phyloP scores from a whole-genome alignment of 2,113 vertebrate species.

The Anser cygnoides region DNA sequence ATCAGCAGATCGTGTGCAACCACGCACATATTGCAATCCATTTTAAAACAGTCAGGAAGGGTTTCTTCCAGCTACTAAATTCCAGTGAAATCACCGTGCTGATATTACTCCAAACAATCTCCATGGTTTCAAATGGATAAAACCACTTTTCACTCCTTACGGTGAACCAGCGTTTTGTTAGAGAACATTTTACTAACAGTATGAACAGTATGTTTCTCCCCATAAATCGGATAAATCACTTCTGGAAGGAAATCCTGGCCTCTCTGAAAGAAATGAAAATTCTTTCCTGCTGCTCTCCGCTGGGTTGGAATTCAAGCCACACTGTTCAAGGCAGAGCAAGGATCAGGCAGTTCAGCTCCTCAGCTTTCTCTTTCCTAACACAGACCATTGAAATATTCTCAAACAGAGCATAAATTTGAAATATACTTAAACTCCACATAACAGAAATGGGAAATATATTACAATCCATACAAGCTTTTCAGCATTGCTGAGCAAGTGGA shows the following conservation, averaged over 20 bases:
- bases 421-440: neutral
- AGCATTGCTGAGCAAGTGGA: conserved; percentile 17
- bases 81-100: neutral
- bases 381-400: neutral
- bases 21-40: neutral
- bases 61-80: conserved; percentile 1
- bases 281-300: neutral
- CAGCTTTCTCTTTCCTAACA: neutral
- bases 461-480: neutral
- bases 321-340: neutral
- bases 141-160: neutral
- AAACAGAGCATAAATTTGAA: neutral
- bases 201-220: neutral
- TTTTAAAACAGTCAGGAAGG: neutral
- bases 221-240: neutral
- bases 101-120: neutral
- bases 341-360: neutral
- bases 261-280: neutral
- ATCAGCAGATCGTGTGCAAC: neutral
- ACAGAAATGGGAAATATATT: neutral
- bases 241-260: neutral
- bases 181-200: neutral
- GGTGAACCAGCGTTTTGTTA: neutral
- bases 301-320: neutral
- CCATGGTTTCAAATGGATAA: neutral